Percentiles rank a stretch among this genome's conserved stretches.
Evolutionary conservation across 2,888 invertebrate genomes (phyloP).

Genomic region (Andrena flavipes): DNA sequence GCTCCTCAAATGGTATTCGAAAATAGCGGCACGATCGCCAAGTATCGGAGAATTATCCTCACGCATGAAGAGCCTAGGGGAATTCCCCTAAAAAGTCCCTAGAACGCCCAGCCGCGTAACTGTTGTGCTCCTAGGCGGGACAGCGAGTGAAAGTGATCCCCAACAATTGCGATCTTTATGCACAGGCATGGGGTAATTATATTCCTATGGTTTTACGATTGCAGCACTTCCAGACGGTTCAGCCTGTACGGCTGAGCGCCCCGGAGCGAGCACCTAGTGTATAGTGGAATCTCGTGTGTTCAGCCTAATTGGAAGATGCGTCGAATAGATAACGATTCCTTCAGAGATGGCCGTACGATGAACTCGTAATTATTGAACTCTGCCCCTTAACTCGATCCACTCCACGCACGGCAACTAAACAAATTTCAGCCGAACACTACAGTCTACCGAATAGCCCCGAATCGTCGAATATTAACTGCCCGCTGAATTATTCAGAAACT

Average conservation of each 20-base stretch:
- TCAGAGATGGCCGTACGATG: background rate
- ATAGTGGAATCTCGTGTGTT: slow-evolving; percentile 22
- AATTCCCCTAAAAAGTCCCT: background rate
- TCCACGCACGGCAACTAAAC: no score
- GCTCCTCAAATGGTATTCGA: slow-evolving; percentile 11
- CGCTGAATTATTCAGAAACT: background rate
- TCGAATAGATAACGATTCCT: slow-evolving; percentile 20
- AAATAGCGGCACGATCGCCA: background rate
- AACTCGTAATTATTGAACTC: slow-evolving; percentile 8
- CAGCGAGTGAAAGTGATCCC: slow-evolving; percentile 42
- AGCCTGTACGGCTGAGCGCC: no score
- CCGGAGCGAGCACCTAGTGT: background rate
- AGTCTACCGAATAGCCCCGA: no score
- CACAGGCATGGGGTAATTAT: slow-evolving; percentile 11
- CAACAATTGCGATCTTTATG: slow-evolving; percentile 29
- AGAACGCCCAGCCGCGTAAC: background rate
- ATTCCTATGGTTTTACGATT: slow-evolving; percentile 13
- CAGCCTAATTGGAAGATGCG: slow-evolving; percentile 10
- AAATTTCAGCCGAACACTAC: no score
- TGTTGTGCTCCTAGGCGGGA: background rate
- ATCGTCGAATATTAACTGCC: background rate
- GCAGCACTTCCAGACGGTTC: slow-evolving; percentile 8
- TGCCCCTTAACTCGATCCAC: background rate
- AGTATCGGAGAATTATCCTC: background rate
- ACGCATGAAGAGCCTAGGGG: background rate